Evolutionary conservation across 2,888 invertebrate species (phyloP).

Genomic region (Plutella xylostella): DNA sequence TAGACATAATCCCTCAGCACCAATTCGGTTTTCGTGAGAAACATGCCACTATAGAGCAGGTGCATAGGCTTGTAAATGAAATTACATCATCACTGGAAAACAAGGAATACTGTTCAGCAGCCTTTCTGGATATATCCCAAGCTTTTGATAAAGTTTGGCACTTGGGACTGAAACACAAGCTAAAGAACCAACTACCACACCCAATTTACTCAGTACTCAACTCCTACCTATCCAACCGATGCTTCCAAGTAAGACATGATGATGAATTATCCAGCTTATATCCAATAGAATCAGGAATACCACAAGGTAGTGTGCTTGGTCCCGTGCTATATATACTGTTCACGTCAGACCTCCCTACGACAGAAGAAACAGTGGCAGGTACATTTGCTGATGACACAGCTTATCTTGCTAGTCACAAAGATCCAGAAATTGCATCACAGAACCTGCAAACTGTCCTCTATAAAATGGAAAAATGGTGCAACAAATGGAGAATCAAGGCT

Average conservation of each 20-base stretch:
- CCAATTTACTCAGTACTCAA: not conserved
- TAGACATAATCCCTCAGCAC: no score
- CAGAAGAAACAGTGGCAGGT: not conserved
- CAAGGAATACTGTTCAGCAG: constrained; percentile 17
- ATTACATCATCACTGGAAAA: constrained; percentile 12
- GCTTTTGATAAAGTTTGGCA: constrained; percentile 22
- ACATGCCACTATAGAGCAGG: no score
- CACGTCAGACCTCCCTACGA: not conserved
- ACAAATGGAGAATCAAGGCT: constrained; percentile 4
- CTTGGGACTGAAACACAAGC: constrained; percentile 15
- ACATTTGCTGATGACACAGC: not conserved
- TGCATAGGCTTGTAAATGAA: constrained; percentile 15
- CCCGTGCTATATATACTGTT: not conserved
- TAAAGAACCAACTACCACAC: constrained; percentile 14
- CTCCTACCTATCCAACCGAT: constrained; percentile 2
- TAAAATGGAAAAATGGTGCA: constrained; percentile 7
- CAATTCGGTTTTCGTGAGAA: no score
- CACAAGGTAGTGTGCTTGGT: not conserved
- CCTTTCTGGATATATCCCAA: constrained; percentile 18
- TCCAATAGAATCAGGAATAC: not conserved
- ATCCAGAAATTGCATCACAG: not conserved
- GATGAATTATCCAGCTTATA: not conserved
- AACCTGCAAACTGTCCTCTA: constrained; percentile 1
- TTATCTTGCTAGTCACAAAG: not conserved
- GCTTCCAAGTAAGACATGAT: constrained; percentile 1